A percentile compares a stretch with the other conserved stretches of the same genome.
phyloP scores from a whole-genome alignment of 2,797 vertebrate species.

The Megalops cyprinoides region DNA sequence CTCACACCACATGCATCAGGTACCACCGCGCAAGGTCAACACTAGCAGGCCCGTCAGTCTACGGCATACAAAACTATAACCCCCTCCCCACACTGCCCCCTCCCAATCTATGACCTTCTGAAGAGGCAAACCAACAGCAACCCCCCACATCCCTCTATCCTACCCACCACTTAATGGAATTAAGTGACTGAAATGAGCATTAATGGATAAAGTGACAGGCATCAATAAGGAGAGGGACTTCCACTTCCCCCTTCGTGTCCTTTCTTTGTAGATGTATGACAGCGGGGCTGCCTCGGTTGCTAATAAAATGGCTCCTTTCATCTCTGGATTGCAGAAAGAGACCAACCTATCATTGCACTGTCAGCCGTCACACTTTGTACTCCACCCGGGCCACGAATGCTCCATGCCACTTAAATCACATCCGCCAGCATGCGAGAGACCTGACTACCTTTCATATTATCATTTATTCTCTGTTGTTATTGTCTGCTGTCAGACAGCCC shows the following conservation, averaged over 20 bases:
- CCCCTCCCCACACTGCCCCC: no score
- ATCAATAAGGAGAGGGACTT: neutral
- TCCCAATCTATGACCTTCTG: no score
- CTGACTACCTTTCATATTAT: neutral
- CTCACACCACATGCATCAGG: no score
- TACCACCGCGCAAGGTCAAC: no score
- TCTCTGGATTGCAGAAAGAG: neutral
- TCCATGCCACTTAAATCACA: neutral
- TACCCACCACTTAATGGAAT: neutral
- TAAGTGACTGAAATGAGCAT: constrained; percentile 5
- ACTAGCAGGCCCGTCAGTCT: no score
- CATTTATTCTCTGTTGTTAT: neutral
- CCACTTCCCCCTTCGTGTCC: neutral
- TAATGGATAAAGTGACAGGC: neutral
- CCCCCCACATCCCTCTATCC: neutral
- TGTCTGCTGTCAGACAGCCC: neutral
- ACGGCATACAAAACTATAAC: no score
- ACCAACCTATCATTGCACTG: constrained; percentile 4
- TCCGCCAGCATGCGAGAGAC: neutral
- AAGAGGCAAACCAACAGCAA: neutral
- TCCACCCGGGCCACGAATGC: neutral
- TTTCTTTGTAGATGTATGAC: neutral
- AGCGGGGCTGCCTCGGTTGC: neutral
- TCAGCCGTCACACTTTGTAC: neutral
- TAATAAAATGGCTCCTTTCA: neutral